These are phyloP conservation scores for Drosophila robusta DNA, from an alignment of 2,888 invertebrate species.

Conservation along the genomic window DNA sequence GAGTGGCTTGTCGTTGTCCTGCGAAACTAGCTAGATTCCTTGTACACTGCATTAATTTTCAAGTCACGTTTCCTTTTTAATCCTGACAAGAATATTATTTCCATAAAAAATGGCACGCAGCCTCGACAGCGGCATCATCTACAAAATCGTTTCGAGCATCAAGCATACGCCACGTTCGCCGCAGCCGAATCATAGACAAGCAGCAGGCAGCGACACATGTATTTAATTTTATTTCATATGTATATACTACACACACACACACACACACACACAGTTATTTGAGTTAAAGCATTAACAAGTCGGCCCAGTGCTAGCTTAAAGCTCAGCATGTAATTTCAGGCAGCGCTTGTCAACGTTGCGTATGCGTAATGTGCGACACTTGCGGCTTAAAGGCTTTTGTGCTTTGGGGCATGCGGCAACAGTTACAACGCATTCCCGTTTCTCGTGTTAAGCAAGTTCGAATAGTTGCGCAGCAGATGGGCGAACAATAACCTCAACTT, in stretches of 20 bases:
- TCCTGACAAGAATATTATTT: constrained; percentile 85
- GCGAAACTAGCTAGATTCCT: constrained; percentile 50
- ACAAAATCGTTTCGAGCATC: constrained; percentile 55
- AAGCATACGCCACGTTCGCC: constrained; percentile 71
- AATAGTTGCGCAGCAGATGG: not conserved
- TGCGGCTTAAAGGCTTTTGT: constrained; percentile 44
- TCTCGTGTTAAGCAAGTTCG: constrained; percentile 5
- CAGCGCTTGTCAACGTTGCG: constrained; percentile 32
- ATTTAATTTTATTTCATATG: constrained; percentile 66
- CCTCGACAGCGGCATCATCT: constrained; percentile 26
- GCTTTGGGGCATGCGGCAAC: not conserved
- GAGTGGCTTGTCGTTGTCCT: constrained; percentile 30
- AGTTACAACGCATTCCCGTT: constrained; percentile 1
- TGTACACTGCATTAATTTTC: constrained; percentile 83
- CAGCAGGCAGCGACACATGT: constrained; percentile 59
- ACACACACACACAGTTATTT: constrained; percentile 9
- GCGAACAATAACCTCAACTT: not conserved
- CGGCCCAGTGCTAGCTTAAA: constrained; percentile 35
- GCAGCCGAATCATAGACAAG: constrained; percentile 66
- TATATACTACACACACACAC: constrained; percentile 3
- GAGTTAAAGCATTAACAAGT: constrained; percentile 39
- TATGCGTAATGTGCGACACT: constrained; percentile 46
- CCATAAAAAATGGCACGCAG: constrained; percentile 75
- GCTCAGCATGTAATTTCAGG: constrained; percentile 24
- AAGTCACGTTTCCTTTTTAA: constrained; percentile 85